These are phyloP conservation scores for Calliopsis andreniformis DNA, from an alignment of 1,140 invertebrate species.

Conservation along the genomic window DNA sequence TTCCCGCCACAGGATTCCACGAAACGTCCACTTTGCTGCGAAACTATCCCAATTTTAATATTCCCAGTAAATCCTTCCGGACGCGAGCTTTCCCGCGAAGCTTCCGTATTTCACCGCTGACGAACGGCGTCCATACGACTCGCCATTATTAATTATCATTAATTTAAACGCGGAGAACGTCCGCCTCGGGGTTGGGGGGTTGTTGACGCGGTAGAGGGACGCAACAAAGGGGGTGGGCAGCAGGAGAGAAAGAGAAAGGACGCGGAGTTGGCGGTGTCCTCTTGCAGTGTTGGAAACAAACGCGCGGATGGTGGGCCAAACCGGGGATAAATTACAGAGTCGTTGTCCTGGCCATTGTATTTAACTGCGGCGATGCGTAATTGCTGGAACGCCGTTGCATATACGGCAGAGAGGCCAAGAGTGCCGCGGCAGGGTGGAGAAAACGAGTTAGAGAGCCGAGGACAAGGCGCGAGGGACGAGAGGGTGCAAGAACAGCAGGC, in stretches of 20 bases:
- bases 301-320: constrained; percentile 61
- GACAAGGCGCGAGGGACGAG: constrained; percentile 13
- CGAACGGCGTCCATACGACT: constrained; percentile 38
- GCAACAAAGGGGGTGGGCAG: neutral
- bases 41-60: neutral
- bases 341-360: constrained; percentile 77
- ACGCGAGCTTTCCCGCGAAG: neutral
- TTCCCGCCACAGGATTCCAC: neutral
- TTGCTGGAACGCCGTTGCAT: constrained; percentile 74
- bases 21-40: neutral
- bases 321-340: constrained; percentile 78
- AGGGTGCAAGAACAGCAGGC: constrained; percentile 19
- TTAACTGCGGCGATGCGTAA: constrained; percentile 78
- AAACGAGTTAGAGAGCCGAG: constrained; percentile 61
- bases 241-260: neutral
- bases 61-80: constrained; percentile 4
- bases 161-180: constrained; percentile 56
- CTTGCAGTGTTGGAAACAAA: constrained; percentile 56
- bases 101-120: constrained; percentile 44
- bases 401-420: constrained; percentile 30
- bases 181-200: constrained; percentile 27
- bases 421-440: constrained; percentile 46
- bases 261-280: constrained; percentile 28
- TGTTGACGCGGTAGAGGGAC: constrained; percentile 21
- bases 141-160: constrained; percentile 67